Conservation (phyloP, 1,140 invertebrate species). For the Ectropis grisescens region DNA sequence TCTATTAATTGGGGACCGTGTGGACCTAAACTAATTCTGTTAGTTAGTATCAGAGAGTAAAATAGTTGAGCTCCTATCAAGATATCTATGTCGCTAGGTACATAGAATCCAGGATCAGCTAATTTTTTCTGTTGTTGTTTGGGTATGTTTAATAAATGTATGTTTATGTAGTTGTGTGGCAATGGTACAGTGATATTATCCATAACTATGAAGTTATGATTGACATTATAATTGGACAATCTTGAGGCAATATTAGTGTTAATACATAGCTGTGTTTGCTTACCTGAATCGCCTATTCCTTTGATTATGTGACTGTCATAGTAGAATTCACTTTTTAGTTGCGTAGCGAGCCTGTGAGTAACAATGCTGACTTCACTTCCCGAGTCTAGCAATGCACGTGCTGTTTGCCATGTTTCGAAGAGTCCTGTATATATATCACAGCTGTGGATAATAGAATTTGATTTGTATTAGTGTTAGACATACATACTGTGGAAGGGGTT, state of each 20-base stretch:
- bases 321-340: neutral
- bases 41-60: conserved; percentile 1
- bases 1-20: too few relatives aligned
- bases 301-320: neutral
- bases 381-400: conserved; percentile 4
- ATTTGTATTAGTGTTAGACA: conserved; percentile 5
- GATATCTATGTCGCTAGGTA: conserved; percentile 3
- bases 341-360: conserved; percentile 3
- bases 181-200: conserved; percentile 2
- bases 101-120: conserved; percentile 3
- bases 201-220: conserved; percentile 1
- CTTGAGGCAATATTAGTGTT: conserved; percentile 1
- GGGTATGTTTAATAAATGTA: neutral
- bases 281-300: neutral
- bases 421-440: conserved; percentile 4
- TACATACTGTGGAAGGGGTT: neutral
- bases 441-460: conserved; percentile 6
- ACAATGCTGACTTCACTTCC: conserved; percentile 6
- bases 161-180: conserved; percentile 1
- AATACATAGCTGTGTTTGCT: neutral
- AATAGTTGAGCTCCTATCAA: conserved; percentile 5
- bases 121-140: neutral
- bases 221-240: neutral
- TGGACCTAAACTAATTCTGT: conserved; percentile 1
- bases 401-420: conserved; percentile 2